Conservation (phyloP, 2,888 invertebrate species). For the Hydropsyche betteni region DNA sequence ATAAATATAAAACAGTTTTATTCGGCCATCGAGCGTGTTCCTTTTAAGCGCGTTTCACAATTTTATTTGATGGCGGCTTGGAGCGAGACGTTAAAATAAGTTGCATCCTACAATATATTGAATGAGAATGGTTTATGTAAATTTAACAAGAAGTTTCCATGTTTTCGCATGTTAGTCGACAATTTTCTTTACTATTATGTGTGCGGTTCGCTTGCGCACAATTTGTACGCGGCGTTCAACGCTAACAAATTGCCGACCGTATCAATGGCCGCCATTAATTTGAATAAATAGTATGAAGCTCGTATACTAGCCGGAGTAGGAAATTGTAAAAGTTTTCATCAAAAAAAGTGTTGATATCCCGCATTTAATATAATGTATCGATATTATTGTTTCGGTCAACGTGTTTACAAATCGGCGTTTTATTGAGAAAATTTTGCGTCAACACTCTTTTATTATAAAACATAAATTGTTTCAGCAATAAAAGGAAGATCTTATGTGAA, state of each 20-base stretch:
- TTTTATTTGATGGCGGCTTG: constrained; percentile 5
- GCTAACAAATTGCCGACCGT: constrained; percentile 26
- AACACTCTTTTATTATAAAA: constrained; percentile 43
- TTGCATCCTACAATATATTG: constrained; percentile 35
- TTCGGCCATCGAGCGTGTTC: too few species aligned
- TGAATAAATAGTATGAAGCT: too few species aligned
- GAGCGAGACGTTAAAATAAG: constrained; percentile 31
- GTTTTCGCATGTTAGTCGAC: constrained; percentile 48
- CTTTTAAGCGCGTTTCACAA: constrained; percentile 6
- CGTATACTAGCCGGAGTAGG: too few species aligned
- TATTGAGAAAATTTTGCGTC: constrained; percentile 42
- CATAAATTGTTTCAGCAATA: constrained; percentile 48
- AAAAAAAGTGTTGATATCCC: too few species aligned
- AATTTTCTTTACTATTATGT: constrained; percentile 50
- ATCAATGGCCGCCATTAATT: constrained; percentile 23
- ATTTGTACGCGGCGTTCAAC: constrained; percentile 44
- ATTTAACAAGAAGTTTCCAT: constrained; percentile 48
- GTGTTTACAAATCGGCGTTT: constrained; percentile 23
- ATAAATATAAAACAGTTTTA: too few species aligned
- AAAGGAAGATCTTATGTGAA: constrained; percentile 38
- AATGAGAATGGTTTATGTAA: constrained; percentile 44
- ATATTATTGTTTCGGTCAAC: not conserved
- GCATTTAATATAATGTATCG: not conserved
- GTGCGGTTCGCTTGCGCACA: constrained; percentile 39
- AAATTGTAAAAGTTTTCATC: too few species aligned